Evolutionary conservation across 2,113 vertebrate genomes (phyloP).

Genomic region (Syrmaticus mikado): DNA sequence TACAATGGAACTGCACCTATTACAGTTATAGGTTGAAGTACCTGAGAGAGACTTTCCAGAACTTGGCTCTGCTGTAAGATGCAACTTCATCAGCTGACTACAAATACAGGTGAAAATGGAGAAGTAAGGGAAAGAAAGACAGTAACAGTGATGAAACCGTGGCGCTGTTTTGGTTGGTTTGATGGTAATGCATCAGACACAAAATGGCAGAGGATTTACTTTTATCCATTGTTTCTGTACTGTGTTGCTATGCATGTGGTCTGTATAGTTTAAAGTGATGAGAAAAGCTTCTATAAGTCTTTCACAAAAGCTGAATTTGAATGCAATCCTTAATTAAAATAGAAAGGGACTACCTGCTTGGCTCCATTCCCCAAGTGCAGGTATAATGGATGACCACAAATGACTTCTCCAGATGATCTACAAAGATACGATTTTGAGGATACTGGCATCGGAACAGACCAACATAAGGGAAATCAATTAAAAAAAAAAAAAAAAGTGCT

Average conservation of each 20-base stretch:
- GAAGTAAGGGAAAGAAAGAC: background rate
- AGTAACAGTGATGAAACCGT: background rate
- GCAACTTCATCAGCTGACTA: background rate
- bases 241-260: background rate
- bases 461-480: background rate
- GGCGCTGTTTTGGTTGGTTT: background rate
- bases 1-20: background rate
- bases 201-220: background rate
- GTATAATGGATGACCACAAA: constrained; percentile 1
- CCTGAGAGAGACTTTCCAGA: background rate
- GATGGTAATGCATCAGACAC: background rate
- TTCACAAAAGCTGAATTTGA: constrained; percentile 6
- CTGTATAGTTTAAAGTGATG: background rate
- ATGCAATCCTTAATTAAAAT: background rate
- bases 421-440: background rate
- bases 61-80: background rate
- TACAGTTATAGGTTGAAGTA: background rate
- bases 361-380: background rate
- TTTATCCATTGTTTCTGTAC: background rate
- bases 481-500: background rate
- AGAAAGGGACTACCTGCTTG: background rate
- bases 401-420: background rate
- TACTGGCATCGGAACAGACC: background rate
- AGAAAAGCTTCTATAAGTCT: background rate
- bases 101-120: background rate